A percentile compares a stretch with the other conserved stretches of the same genome.
Evolutionary conservation across 2,113 vertebrate species (phyloP).

Genomic region (Hydrolagus affinis): DNA sequence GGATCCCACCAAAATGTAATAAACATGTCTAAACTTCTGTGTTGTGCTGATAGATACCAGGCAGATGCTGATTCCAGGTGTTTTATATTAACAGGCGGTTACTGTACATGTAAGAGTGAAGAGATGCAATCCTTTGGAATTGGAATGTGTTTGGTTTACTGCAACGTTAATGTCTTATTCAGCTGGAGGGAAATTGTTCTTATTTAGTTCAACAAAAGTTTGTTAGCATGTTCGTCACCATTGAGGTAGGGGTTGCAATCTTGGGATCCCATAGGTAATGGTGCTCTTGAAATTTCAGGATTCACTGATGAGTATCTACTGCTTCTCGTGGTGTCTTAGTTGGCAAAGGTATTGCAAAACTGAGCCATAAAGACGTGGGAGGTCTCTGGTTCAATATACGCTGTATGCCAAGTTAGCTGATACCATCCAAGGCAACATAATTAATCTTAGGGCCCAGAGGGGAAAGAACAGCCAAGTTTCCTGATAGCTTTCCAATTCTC

Average conservation of each 20-base stretch:
- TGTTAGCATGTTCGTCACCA: neutral
- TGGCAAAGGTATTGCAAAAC: too few relatives aligned
- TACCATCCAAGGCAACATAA: too few relatives aligned
- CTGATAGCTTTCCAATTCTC: too few relatives aligned
- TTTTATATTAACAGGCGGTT: constrained; percentile 2
- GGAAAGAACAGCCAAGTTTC: too few relatives aligned
- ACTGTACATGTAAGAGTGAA: neutral
- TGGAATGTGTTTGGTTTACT: neutral
- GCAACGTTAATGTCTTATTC: constrained; percentile 16
- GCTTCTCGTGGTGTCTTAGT: too few relatives aligned
- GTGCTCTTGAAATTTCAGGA: neutral
- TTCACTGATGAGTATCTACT: too few relatives aligned
- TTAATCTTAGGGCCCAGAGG: too few relatives aligned
- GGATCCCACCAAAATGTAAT: neutral
- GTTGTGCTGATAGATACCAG: too few relatives aligned
- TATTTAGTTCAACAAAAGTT: neutral
- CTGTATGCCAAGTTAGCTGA: too few relatives aligned
- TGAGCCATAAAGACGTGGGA: too few relatives aligned
- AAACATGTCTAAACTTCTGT: neutral
- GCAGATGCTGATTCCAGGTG: neutral
- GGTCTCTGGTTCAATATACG: too few relatives aligned
- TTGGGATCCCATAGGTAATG: neutral
- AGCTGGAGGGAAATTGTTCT: constrained; percentile 10
- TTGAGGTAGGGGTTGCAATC: neutral
- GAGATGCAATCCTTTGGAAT: neutral